Evolutionary conservation across 2,797 vertebrate genomes (phyloP), one percentile per base, ranked within the genome.

Genomic region (Enteromius viviparus): DNA sequence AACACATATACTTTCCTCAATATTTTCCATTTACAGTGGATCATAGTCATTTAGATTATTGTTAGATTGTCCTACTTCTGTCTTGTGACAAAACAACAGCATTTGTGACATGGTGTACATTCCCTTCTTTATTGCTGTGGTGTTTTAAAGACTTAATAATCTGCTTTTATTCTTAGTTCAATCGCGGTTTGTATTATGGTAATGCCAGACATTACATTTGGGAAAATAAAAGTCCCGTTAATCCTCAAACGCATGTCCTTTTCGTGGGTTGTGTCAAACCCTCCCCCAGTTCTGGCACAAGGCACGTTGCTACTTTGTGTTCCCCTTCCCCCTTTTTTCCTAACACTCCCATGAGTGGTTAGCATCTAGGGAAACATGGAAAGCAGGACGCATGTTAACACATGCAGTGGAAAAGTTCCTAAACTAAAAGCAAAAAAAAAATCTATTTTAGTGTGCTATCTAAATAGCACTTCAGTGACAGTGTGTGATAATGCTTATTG

Each of bases 171-270:
- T 69, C 12, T 51, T 66, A 40, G 60, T 72, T 55, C 69, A 7
- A 10, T 82, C 32, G 14, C 55, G 40, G 21, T 66, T 32, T 82
- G 4, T 65, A 45, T 90, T 91, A 91, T 92, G 90, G 85, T 91
- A 92, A 93, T 92, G 82, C 89, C 84, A 89, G 85, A 80, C 90
- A 89, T 86, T 88, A 89, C 87, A 89, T 91, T 92, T 89, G 81
- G 87, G 81, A 85, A 88, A 85, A 92, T 92, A 92, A 90, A 87
- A 91, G 89, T 93, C 89, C 89, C 91, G 84, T 87, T 93, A 93
- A 93, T 90, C 92, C 88, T 83, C 87, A 82, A 86, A 94, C 92
- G 80, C 14, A 0, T 81, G 69, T 74, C 19, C 42, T 19, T 72
- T 64, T 26, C 0, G 2, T 34, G 58, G 80, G 42, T 47, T 45